Base-by-base conservation (phyloP, 2,113 vertebrate species). In the Lycaon pictus region DNA sequence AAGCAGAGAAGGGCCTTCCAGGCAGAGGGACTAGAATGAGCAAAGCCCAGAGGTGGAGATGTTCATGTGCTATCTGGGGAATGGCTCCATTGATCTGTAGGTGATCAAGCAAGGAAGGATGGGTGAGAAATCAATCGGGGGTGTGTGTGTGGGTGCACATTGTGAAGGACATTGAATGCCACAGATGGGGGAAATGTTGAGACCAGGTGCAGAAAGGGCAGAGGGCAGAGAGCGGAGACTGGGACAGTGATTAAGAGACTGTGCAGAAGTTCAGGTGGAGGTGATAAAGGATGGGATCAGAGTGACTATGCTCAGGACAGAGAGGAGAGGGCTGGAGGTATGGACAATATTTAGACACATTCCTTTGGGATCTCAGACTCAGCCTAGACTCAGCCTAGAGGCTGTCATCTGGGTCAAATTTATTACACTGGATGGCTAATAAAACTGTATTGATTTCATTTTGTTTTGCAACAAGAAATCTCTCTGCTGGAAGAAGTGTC, bases 401-500 rank as follows among this genome's bases (percentile, higher is more conserved):
- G 51, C 69, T 84, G 53, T 69, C 74, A 76, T 82, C 81, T 77
- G 29, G 53, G 79, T 58, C 27, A 88, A 58, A 65, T 97, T 95
- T 97, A 67, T 92, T 83, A 90, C 32, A 97, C 13, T 62, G 56
- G 62, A 92, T 72, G 76, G 90, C 81, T 95, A 92, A 87, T 94
- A 84, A 96, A 80, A 80, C 3, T 60, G 27, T 86, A 94, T 90
- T 80, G 93, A 93, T 96, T 96, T 87, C 65, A 86, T 90, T 96
- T 96, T 69, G 62, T 93, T 92, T 93, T 93, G 77, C 51, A 89
- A 65, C 19, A 93, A 95, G 90, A 94, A 93, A 96, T 93, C 13
- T 48, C 27, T 96, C n/a, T 92, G 60, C 79, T 86, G 77, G 87
- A 65, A 82, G 76, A 91, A 91, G 96, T 79, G 37, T 85, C 23